Evolutionary conservation across 2,797 vertebrate genomes (phyloP).

Genomic region (Danio kyathit): DNA sequence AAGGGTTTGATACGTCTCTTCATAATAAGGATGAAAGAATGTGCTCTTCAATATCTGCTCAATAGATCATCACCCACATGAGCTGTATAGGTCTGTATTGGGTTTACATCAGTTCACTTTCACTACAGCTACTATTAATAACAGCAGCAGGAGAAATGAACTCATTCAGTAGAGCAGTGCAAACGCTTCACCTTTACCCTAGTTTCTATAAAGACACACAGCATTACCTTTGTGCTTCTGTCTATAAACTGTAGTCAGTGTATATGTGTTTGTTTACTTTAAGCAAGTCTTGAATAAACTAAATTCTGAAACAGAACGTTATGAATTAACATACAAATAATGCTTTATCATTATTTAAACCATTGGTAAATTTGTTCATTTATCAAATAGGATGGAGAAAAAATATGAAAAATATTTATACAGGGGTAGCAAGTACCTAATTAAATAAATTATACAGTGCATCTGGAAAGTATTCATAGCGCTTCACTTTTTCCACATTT

Average conservation of each 20-base stretch:
- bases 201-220: conserved; percentile 6
- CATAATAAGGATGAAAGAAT: not conserved
- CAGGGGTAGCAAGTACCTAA: too few relatives aligned
- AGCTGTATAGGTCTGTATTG: conserved; percentile 17
- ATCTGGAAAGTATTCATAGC: too few relatives aligned
- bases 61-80: not conserved
- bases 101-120: conserved; percentile 60
- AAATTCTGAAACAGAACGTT: not conserved
- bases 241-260: not conserved
- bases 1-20: not conserved
- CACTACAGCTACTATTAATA: conserved; percentile 74
- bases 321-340: conserved; percentile 4
- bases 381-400: too few relatives aligned
- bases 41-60: not conserved
- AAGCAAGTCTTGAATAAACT: not conserved
- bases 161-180: conserved; percentile 69
- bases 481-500: too few relatives aligned
- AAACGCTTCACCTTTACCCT: conserved; percentile 44
- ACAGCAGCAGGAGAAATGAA: conserved; percentile 64
- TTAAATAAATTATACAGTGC: too few relatives aligned
- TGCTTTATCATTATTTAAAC: not conserved
- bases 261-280: not conserved
- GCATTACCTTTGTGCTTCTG: conserved; percentile 2
- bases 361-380: too few relatives aligned
- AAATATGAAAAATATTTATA: too few relatives aligned